Percentiles rank a stretch among this genome's conserved stretches.
Conservation (phyloP, 2,888 invertebrate species). For the Tetramorium bicarinatum region DNA sequence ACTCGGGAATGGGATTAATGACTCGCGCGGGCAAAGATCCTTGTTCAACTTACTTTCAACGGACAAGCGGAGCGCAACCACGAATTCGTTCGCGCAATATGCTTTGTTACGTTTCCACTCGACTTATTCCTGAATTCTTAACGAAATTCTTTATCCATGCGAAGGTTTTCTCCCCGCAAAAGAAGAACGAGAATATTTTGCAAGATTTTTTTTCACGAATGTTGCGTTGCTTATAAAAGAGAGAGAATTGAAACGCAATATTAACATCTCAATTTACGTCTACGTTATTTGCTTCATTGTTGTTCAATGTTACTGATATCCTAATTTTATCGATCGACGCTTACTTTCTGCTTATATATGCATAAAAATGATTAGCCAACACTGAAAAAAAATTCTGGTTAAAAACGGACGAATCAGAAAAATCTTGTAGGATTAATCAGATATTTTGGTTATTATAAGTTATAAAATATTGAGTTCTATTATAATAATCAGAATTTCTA, state of each 20-base stretch:
- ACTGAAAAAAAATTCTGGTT: too few species aligned
- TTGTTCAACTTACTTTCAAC: conserved; percentile 41
- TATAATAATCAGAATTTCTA: too few species aligned
- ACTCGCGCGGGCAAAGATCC: conserved; percentile 23
- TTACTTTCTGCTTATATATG: too few species aligned
- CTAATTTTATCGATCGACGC: not conserved
- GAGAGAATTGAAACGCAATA: not conserved
- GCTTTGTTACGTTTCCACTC: conserved; percentile 28
- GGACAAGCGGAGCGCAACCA: conserved; percentile 31
- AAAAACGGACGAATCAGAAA: too few species aligned
- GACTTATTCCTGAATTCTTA: not conserved
- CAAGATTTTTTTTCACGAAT: not conserved
- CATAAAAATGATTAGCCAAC: too few species aligned
- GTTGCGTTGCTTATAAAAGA: not conserved
- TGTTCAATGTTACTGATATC: not conserved
- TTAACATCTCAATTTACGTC: not conserved
- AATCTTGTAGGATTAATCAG: too few species aligned
- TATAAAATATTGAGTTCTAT: too few species aligned
- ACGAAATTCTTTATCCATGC: not conserved
- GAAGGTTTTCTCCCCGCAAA: not conserved
- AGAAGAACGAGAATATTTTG: not conserved
- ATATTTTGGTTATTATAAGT: too few species aligned
- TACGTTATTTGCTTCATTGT: not conserved
- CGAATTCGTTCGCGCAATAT: conserved; percentile 21
- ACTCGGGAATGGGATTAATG: conserved; percentile 41